Base-by-base conservation (phyloP, 2,888 invertebrate species). In the Strigamia crassipes region DNA sequence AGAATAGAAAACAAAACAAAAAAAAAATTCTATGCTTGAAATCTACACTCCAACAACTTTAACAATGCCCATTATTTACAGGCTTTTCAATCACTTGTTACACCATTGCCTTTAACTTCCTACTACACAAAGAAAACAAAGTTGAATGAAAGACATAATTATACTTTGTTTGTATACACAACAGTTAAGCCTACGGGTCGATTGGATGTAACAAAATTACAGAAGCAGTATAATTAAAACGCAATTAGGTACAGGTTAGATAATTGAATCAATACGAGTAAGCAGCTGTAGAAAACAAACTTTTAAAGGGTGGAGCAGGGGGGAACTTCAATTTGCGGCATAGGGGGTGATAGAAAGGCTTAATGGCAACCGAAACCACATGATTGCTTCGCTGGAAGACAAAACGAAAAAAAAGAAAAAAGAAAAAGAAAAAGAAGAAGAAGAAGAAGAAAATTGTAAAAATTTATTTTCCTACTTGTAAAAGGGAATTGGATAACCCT, bases 401-500 rank as follows among this genome's bases (percentile, higher is more conserved):
- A n/a, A 46, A 12, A 46, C 1, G 46, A n/a, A 13, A 46, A 13
- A 46, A 38, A 38, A n/a, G 15, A 1, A n/a, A 5, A 15, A 13
- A 46, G 5, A 46, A 38, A 38, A n/a, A 46, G 1, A n/a, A 5
- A 15, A n/a, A 13, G 15, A 13, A 46, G 6, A 38, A n/a, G 15
- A 1, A n/a, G 1, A 15, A 5, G 15, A 13, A 46, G 4, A 46
- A 73, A 27, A 73, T 18, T 73, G 73, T 73, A n/a, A n/a, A 77
- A 42, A 42, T 18, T 23, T 18, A 78, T 15, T 18, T n/a, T 81
- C 61, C 89, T 90, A 93, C 94, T 93, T 91, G 89, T 93, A 92
- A 89, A 92, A 92, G n/a, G 94, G 93, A 66, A 92, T 90, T 82
- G 94, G 94, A 88, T 93, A 93, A 82, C 93, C 93, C 87, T 92